Base-by-base conservation (phyloP, 2,888 invertebrate genomes). In the Pristionchus arcanus region DNA sequence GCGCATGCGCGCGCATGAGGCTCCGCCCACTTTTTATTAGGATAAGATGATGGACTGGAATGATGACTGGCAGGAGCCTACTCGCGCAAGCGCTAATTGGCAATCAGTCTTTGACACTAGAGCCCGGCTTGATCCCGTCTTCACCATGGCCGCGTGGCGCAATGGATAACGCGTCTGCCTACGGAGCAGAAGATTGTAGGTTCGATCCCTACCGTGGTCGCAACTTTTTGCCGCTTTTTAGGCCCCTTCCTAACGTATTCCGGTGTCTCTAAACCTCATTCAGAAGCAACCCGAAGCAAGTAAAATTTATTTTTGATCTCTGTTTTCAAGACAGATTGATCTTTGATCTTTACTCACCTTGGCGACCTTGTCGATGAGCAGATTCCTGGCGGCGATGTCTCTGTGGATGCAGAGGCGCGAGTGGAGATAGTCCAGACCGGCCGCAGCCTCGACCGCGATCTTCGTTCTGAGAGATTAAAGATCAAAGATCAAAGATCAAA, bases 121-220 rank as follows among this genome's bases (percentile, higher is more conserved):
- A 3, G 42, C 28, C 28, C 13, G 49, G 25, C 49, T 81, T 49
- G 81, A 81, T 9, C 1, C n/a, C 19, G 7, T 0, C 2, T 2
- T 2, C 11, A 9, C 53, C 83, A 89, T 90, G 91, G 90, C 90
- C 90, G 90, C 71, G 91, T 92, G 91, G 92, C 92, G 91, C 91
- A 92, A 90, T 92, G 92, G 92, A 92, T 91, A 92, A 92, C 91
- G 94, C 94, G 94, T 95, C 94, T 93, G 94, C 92, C 94, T 94
- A 94, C 94, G 94, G 92, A 95, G 92, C 94, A 93, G 94, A 94
- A 94, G 94, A 94, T 94, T 95, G 94, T 92, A 94, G 94, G 94
- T 95, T 95, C 94, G 94, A 95, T 92, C 93, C 94, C 94, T 94
- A 94, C 90, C 92, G 87, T 88, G 90, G 90, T 91, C 91, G 91